Evolutionary conservation across 2,113 vertebrate species (phyloP), one percentile per base, ranked within the genome.

Genomic region (Puntigrus tetrazona): DNA sequence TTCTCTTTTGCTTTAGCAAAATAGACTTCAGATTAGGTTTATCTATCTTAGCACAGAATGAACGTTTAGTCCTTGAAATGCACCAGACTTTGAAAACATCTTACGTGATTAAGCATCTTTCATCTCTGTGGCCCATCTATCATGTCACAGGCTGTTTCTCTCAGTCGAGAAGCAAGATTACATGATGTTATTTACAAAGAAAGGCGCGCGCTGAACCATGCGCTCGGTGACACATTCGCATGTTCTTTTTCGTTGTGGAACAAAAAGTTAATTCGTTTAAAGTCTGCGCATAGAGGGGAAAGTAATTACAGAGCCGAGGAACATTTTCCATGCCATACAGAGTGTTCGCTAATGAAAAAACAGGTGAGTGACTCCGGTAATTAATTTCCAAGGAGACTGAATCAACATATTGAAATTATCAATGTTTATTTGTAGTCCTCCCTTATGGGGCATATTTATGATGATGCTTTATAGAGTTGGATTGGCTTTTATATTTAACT

Each of bases 111-210:
- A 57, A 67, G 25, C 43, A 43, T 69, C 57, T 69, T 69, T 79
- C 31, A 77, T 67, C 45, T 29, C 34, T 41, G 18, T 18, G 9
- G 18, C 10, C 36, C 75, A 78, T 78, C 61, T 69, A 50, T 82
- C 72, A 77, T 57, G 61, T 69, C 29, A 77, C 73, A 77, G 41
- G 25, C 34, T 50, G 74, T 67, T 83, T 73, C 50, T 50, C 52
- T 55, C 75, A 1, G 73, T 55, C 27, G 31, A 22, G 18, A 70
- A 76, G 5, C 78, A 47, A 77, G 55, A 59, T 50, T 86, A 85
- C 88, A 89, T 88, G 86, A 89, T 81, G 78, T 83, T 55, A 47
- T 87, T 55, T 59, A 63, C 81, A 84, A 50, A 84, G 63, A 86
- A 50, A 81, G 88, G 45, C 45, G 73, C 16, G 18, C 78, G 25